Percentiles rank a stretch among this genome's conserved stretches.
Evolutionary conservation across 1,140 invertebrate genomes (phyloP).

Genomic region (Dendroctonus valens): DNA sequence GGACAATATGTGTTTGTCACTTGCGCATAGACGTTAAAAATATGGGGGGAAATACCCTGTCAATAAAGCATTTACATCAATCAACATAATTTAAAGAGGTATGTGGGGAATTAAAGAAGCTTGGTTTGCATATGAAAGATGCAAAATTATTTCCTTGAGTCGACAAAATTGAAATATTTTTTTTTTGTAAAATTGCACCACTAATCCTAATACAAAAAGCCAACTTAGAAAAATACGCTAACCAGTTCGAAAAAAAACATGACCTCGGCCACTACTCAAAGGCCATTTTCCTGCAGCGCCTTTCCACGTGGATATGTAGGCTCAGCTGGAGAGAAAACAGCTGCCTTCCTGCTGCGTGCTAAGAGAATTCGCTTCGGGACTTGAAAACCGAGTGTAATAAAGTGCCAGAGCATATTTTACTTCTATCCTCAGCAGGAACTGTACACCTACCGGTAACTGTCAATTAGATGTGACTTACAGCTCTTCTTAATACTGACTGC

Average conservation of each 20-base stretch:
- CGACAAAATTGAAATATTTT: too few relatives aligned
- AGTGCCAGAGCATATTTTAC: constrained; percentile 48
- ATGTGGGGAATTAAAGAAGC: too few relatives aligned
- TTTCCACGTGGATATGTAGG: constrained; percentile 35
- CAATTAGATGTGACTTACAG: constrained; percentile 50
- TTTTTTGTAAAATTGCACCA: too few relatives aligned
- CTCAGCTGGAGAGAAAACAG: constrained; percentile 34
- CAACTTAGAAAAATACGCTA: too few relatives aligned
- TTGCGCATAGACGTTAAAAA: too few relatives aligned
- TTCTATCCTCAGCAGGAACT: constrained; percentile 38
- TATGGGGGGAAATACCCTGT: too few relatives aligned
- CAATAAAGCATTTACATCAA: too few relatives aligned
- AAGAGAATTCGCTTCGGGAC: constrained; percentile 45
- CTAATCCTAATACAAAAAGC: too few relatives aligned
- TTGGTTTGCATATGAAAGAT: too few relatives aligned
- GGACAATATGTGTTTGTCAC: too few relatives aligned
- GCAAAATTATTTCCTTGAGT: too few relatives aligned
- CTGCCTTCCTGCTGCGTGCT: constrained; percentile 40
- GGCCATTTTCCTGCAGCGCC: constrained; percentile 24
- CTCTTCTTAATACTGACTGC: constrained; percentile 27
- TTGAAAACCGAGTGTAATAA: constrained; percentile 50
- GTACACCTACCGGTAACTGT: constrained; percentile 48
- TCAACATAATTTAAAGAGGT: too few relatives aligned
- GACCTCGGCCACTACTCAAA: constrained; percentile 16
- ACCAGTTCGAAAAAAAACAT: neutral